These are phyloP conservation scores for Leucophenga maculata DNA, from an alignment of 2,888 invertebrate genomes.

Conservation along the genomic window DNA sequence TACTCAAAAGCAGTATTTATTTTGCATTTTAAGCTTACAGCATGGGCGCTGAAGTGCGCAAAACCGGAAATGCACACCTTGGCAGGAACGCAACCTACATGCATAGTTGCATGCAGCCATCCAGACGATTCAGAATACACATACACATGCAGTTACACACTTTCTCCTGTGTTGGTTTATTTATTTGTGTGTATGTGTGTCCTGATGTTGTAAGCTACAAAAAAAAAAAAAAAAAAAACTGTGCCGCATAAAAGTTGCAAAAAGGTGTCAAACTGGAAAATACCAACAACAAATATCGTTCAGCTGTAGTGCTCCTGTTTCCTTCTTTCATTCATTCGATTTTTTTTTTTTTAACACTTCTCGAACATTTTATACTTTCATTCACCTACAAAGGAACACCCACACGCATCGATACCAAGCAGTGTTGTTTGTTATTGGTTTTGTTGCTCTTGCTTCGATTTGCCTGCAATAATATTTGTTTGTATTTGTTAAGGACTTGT, in stretches of 20 bases:
- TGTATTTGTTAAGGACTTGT: background rate
- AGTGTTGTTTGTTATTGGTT: background rate
- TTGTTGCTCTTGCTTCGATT: background rate
- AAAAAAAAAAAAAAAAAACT: background rate
- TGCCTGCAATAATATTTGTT: background rate
- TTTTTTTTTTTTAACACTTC: slow-evolving; percentile 14
- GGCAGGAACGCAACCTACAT: slow-evolving; percentile 22
- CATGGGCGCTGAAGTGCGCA: slow-evolving; percentile 47
- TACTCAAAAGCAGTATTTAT: slow-evolving; percentile 64
- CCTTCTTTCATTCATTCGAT: slow-evolving; percentile 1
- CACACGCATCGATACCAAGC: background rate
- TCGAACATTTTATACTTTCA: background rate
- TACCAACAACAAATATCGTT: slow-evolving; percentile 21
- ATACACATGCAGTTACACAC: slow-evolving; percentile 1
- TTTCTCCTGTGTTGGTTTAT: background rate
- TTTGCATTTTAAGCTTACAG: slow-evolving; percentile 62
- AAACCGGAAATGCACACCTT: slow-evolving; percentile 55
- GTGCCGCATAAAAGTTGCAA: slow-evolving; percentile 48
- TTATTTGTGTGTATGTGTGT: background rate
- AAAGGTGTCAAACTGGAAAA: slow-evolving; percentile 59
- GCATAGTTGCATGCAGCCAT: slow-evolving; percentile 22
- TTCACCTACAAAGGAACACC: background rate
- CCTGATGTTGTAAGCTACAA: background rate
- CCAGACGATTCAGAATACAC: slow-evolving; percentile 8
- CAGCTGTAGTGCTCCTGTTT: background rate